A percentile compares a stretch with the other conserved stretches of the same genome.
Conservation (phyloP, 2,797 vertebrate species). For the Chrosomus eos region DNA sequence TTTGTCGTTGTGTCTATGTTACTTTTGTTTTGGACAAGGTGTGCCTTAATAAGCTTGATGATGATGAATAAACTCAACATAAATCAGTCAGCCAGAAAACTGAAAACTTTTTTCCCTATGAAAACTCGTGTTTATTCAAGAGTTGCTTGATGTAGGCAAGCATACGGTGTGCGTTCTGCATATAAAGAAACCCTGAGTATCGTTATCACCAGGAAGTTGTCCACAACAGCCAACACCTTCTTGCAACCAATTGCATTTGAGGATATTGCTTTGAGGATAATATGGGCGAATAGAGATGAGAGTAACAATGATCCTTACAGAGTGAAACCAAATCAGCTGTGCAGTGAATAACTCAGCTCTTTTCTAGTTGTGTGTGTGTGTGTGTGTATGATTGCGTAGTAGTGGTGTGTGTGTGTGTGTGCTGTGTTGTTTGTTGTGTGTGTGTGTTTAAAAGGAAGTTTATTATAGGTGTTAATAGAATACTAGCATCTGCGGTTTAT, state of each 20-base stretch:
- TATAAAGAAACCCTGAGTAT: constrained; percentile 13
- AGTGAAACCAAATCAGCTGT: constrained; percentile 17
- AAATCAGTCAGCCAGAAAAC: not conserved
- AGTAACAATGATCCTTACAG: no score
- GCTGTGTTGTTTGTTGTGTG: not conserved
- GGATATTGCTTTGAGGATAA: no score
- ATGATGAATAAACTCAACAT: not conserved
- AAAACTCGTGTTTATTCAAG: constrained; percentile 14
- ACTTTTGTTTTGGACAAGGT: no score
- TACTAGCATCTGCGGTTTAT: not conserved
- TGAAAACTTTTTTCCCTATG: not conserved
- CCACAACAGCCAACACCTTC: constrained; percentile 4
- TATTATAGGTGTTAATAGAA: not conserved
- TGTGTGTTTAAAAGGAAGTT: not conserved
- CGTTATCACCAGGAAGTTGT: not conserved
- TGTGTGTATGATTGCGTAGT: not conserved
- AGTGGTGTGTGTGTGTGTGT: not conserved
- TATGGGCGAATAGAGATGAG: no score
- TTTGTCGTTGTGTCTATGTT: no score
- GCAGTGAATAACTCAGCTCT: constrained; percentile 22
- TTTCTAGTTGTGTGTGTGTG: not conserved
- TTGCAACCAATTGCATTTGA: not conserved
- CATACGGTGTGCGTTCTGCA: constrained; percentile 33
- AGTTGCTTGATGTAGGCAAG: constrained; percentile 15
- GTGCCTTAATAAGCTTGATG: no score